phyloP scores from a whole-genome alignment of 92 coral and sea anemone genomes.

The Heteractis magnifica region DNA sequence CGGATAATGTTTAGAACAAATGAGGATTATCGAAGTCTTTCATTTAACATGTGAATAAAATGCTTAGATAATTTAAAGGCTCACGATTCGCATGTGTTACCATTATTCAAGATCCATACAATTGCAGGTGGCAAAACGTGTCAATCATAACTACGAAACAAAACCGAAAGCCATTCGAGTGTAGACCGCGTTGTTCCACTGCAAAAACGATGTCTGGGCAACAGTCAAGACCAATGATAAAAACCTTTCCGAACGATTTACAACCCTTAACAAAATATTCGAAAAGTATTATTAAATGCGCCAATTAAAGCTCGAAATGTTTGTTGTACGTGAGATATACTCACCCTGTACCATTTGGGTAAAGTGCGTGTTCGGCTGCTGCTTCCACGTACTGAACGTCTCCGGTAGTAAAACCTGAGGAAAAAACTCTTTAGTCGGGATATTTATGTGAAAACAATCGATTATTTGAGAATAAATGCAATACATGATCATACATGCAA shows the following conservation, averaged over 20 bases:
- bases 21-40: background rate
- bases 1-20: constrained; percentile 4
- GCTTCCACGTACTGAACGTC: constrained; percentile 96
- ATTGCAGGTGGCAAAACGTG: constrained; percentile 89
- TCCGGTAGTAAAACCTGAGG: constrained; percentile 78
- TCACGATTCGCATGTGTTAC: constrained; percentile 58
- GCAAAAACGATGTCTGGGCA: constrained; percentile 22
- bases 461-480: background rate
- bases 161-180: constrained; percentile 51
- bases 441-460: background rate
- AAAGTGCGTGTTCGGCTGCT: constrained; percentile 79
- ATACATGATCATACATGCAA: background rate
- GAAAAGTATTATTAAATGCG: background rate
- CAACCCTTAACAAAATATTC: background rate
- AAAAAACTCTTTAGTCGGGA: background rate
- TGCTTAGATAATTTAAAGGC: constrained; percentile 9
- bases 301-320: constrained; percentile 11
- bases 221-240: background rate
- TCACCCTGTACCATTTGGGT: constrained; percentile 91
- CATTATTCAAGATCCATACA: constrained; percentile 59
- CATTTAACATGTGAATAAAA: background rate
- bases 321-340: constrained; percentile 34
- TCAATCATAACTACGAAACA: constrained; percentile 63
- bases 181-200: constrained; percentile 29
- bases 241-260: background rate